Conservation (phyloP, 2,888 invertebrate genomes). For the Drosophila formosana region DNA sequence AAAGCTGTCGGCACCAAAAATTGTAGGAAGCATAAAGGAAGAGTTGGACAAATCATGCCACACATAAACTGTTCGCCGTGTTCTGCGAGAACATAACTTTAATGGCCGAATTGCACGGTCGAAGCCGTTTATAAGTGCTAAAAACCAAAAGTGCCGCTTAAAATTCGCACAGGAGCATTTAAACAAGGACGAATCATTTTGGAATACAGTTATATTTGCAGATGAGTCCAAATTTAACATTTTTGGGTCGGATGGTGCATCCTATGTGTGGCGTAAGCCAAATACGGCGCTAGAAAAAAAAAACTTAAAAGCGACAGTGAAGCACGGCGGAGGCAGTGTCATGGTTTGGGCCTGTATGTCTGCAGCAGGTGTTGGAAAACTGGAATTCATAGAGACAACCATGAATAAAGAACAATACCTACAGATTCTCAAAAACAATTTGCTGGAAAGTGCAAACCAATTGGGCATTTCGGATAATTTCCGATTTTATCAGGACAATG, state of each 20-base stretch:
- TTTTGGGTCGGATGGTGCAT: conserved; percentile 25
- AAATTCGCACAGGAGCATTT: too few relatives aligned
- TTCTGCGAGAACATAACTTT: too few relatives aligned
- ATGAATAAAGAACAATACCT: conserved; percentile 11
- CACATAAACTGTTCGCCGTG: too few relatives aligned
- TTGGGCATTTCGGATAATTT: not conserved
- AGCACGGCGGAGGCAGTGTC: conserved; percentile 27
- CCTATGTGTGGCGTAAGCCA: conserved; percentile 1
- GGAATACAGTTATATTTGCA: too few relatives aligned
- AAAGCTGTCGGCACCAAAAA: conserved; percentile 11
- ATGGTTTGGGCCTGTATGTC: conserved; percentile 41
- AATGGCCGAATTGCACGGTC: too few relatives aligned
- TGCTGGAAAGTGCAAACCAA: not conserved
- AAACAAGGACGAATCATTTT: too few relatives aligned
- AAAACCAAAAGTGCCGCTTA: too few relatives aligned
- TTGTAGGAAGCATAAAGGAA: conserved; percentile 3
- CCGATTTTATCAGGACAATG: not conserved
- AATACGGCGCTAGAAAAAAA: conserved; percentile 3
- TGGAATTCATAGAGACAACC: conserved; percentile 9
- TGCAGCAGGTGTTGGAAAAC: conserved; percentile 15
- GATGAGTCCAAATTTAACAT: conserved; percentile 30
- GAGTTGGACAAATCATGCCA: not conserved
- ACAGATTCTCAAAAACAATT: not conserved
- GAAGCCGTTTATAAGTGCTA: too few relatives aligned
- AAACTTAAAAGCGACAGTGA: conserved; percentile 23